phyloP scores from a whole-genome alignment of 2,113 vertebrate species.

The Athene cunicularia region DNA sequence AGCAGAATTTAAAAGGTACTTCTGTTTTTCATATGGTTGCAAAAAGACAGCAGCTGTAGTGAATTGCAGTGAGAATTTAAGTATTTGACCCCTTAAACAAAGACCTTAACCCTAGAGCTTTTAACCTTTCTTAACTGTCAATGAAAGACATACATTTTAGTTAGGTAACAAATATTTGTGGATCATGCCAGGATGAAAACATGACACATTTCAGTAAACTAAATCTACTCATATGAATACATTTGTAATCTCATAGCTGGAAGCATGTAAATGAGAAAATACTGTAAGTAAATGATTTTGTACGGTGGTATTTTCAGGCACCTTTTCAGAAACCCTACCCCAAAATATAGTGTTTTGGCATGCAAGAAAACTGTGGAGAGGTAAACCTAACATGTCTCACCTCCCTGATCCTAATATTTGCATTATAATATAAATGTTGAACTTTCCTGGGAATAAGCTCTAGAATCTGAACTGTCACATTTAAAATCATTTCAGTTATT shows the following conservation, averaged over 20 bases:
- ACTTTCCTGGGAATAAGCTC: not conserved
- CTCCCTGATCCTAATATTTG: not conserved
- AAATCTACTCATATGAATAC: not conserved
- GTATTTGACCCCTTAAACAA: not conserved
- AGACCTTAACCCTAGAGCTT: not conserved
- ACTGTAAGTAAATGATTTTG: not conserved
- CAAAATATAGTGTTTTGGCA: not conserved
- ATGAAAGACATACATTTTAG: not conserved
- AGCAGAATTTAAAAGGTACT: not conserved
- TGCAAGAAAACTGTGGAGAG: not conserved
- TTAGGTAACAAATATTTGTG: not conserved
- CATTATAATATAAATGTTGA: not conserved
- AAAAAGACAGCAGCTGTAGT: not conserved
- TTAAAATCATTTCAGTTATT: not conserved
- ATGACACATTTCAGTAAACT: not conserved
- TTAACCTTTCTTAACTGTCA: not conserved
- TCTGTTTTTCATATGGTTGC: not conserved
- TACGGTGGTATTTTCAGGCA: not conserved
- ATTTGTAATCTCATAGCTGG: not conserved
- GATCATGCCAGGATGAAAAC: not conserved
- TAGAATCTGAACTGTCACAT: not conserved
- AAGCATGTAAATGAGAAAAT: not conserved
- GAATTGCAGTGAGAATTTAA: not conserved
- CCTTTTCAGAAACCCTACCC: not conserved
- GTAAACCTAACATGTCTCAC: not conserved